These are phyloP conservation scores for Lophotis ruficrista DNA, from an alignment of 2,113 vertebrate species.

Conservation along the genomic window DNA sequence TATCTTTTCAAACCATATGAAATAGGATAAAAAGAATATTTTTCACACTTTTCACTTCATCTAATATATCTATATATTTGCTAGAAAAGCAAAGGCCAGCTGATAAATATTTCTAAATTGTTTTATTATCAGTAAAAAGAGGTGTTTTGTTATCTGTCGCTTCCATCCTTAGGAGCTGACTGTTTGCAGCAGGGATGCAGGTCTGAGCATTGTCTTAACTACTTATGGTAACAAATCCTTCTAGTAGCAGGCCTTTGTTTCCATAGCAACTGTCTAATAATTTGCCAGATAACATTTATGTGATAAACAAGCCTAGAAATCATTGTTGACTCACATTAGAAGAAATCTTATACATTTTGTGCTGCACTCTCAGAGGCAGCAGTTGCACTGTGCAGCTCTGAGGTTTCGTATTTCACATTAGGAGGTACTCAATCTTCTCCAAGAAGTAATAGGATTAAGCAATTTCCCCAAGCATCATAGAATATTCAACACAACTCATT, in stretches of 20 bases:
- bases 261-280: constrained; percentile 70
- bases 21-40: constrained; percentile 52
- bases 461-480: constrained; percentile 61
- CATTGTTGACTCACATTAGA: constrained; percentile 65
- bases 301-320: constrained; percentile 73
- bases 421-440: constrained; percentile 53
- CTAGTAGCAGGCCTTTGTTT: constrained; percentile 42
- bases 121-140: constrained; percentile 58
- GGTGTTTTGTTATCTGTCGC: constrained; percentile 60
- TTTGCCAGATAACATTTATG: constrained; percentile 70
- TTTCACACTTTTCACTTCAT: constrained; percentile 42
- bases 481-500: constrained; percentile 66
- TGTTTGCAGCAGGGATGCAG: constrained; percentile 43
- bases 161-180: constrained; percentile 32
- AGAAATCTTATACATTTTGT: constrained; percentile 46
- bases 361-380: constrained; percentile 1
- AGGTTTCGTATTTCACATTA: constrained; percentile 63
- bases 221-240: constrained; percentile 60
- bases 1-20: constrained; percentile 10
- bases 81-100: constrained; percentile 4
- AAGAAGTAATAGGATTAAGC: constrained; percentile 66
- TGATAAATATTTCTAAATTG: constrained; percentile 60
- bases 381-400: constrained; percentile 12
- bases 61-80: not conserved
- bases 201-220: constrained; percentile 62